Evolutionary conservation across 2,113 vertebrate genomes (phyloP), one percentile per base, ranked within the genome.

Genomic region (Pontoporia blainvillei): DNA sequence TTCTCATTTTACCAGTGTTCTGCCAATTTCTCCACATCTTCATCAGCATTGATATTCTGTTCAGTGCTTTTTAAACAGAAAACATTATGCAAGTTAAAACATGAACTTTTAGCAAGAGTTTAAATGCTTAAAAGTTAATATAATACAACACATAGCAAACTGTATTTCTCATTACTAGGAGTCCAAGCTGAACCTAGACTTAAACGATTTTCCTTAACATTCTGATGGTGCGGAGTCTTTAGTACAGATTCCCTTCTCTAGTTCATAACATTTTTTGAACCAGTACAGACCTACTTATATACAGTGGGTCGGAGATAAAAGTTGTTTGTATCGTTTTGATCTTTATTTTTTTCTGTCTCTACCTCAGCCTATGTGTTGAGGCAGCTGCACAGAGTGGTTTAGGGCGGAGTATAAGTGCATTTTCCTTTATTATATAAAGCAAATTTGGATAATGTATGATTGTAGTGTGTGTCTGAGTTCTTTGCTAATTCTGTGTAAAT

Each of bases 401-500:
- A 21, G 29, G 31, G 52, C 18, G 5, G 44, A 69, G 36, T 46
- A 13, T 20, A 18, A 31, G 61, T 41, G 11, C 13, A 4, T 2
- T 44, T 62, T 18, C 10, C 64, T 75, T 46, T 49, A 3, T 79
- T 49, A 27, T 12, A 10, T 23, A 71, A 69, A 81, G 31, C 27
- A 84, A 34, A 52, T 72, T 71, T 64, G 85, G 29, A 46, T 78
- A 64, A 73, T 41, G 5, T 0, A 1, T 62, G 86, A 54, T 4
- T 75, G 39, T 41, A 87, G 52, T 90, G 96, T 39, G 54, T 44
- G 86, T 54, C 57, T 86, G 79, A 39, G 23, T 93, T 95, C 8
- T 6, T 92, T 89, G 91, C 79, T 67, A 85, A 91, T 36, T 97
- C 11, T 95, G 2, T 97, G 27, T 98, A 87, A 52, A 94, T 98